Base-by-base conservation (phyloP, 1,140 invertebrate genomes). In the Pogonus chalceus region DNA sequence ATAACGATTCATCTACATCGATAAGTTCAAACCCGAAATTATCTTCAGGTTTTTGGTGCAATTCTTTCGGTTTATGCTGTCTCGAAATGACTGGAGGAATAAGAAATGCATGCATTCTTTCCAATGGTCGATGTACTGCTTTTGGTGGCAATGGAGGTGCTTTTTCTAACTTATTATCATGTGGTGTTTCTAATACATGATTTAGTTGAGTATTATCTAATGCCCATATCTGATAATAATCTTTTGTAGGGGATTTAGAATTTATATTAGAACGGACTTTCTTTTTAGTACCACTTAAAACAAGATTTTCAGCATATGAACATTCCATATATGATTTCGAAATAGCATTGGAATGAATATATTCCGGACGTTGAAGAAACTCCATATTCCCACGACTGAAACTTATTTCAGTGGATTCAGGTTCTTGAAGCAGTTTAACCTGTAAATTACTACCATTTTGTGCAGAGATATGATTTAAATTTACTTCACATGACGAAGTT, bases 1-100 rank as follows among this genome's bases (percentile, higher is more conserved):
- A n/a, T n/a, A 49, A 53, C 55, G 18, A 46, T 66, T 85, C 85
- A 64, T 87, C 85, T 20, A 83, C 84, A 62, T 87, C 85, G 51
- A 87, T 84, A 37, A 88, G 79, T 68, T 88, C 85, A 67, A 88
- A 87, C 55, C 78, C 80, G 66, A 88, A 88, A 51, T 80, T 79
- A 65, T 86, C 85, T 72, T 88, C 84, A 2, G 78, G 78, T 47
- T 79, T 81, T 49, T 77, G 71, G 53, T 69, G 51, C 65, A 72
- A 59, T 71, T 64, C 62, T 67, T 76, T 78, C 53, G 78, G 78
- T 65, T 79, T 79, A 56, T 76, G 71, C 66, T 81, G 77, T 55
- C 80, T 70, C 35, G 78, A 76, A 20, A 71, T 62, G 9, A 62
- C 58, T 3, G 68, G 67, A 18, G 69, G 68, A 57, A 77, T 76